A percentile compares a stretch with the other conserved stretches of the same genome.
These are phyloP conservation scores for Peromyscus aztecus DNA, from an alignment of 2,797 vertebrate genomes.

Conservation along the genomic window DNA sequence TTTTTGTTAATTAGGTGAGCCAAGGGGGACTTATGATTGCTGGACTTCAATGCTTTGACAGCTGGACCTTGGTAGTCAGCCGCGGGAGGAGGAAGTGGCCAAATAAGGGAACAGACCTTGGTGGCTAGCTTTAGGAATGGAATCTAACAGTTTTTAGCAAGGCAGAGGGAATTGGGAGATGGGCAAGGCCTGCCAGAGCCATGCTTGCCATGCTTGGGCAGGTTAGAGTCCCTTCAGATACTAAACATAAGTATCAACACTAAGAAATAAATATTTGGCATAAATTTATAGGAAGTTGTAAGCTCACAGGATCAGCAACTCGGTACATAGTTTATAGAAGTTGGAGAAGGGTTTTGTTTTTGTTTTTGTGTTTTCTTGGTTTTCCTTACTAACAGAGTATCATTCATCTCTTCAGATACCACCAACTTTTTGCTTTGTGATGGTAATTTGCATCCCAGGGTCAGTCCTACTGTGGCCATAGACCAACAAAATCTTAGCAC, in stretches of 20 bases:
- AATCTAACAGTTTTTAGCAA: background rate
- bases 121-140: background rate
- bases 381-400: background rate
- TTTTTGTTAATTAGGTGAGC: background rate
- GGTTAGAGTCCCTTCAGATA: background rate
- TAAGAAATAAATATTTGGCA: constrained; percentile 9
- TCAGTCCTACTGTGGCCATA: background rate
- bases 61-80: background rate
- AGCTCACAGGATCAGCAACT: constrained; percentile 13
- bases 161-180: background rate
- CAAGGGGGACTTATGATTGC: background rate
- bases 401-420: background rate
- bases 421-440: background rate
- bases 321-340: background rate
- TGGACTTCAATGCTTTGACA: background rate
- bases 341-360: background rate
- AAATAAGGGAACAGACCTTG: background rate
- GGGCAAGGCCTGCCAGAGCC: background rate
- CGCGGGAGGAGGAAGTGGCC: background rate
- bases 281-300: constrained; percentile 8
- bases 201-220: background rate
- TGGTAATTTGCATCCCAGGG: background rate
- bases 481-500: constrained; percentile 15
- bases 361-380: background rate
- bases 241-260: background rate